A percentile compares a stretch with the other conserved stretches of the same genome.
phyloP scores from a whole-genome alignment of 2,113 vertebrate genomes.

The Triplophysa dalaica region DNA sequence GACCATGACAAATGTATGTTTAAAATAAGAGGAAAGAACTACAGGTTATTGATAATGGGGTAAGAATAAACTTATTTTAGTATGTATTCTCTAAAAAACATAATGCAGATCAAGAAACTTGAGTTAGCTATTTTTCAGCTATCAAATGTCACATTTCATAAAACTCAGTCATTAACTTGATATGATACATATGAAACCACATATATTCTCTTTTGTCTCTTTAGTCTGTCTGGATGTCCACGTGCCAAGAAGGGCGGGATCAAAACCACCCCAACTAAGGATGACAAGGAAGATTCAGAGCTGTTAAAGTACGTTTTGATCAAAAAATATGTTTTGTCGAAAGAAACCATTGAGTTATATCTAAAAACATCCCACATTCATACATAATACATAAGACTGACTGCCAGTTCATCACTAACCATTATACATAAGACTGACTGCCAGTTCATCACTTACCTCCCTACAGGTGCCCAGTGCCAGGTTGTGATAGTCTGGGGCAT shows the following conservation, averaged over 20 bases:
- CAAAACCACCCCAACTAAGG: conserved; percentile 90
- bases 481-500: conserved; percentile 95
- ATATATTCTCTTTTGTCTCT: conserved; percentile 45
- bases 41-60: too few relatives aligned
- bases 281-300: conserved; percentile 97
- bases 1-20: too few relatives aligned
- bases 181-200: too few relatives aligned
- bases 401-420: conserved; percentile 12
- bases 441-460: conserved; percentile 11
- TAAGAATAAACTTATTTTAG: too few relatives aligned
- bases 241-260: conserved; percentile 97
- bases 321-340: background rate
- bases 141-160: background rate
- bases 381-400: conserved; percentile 7
- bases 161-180: background rate
- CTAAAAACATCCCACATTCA: background rate
- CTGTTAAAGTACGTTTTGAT: conserved; percentile 84
- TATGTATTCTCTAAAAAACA: too few relatives aligned
- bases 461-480: conserved; percentile 91
- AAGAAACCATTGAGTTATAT: background rate
- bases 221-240: conserved; percentile 95
- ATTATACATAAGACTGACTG: background rate
- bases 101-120: too few relatives aligned
- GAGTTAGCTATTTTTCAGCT: too few relatives aligned
- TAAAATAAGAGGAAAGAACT: too few relatives aligned